Evolutionary conservation across 2,888 invertebrate genomes (phyloP), one percentile per base, ranked within the genome.

Genomic region (Norana najaformis): DNA sequence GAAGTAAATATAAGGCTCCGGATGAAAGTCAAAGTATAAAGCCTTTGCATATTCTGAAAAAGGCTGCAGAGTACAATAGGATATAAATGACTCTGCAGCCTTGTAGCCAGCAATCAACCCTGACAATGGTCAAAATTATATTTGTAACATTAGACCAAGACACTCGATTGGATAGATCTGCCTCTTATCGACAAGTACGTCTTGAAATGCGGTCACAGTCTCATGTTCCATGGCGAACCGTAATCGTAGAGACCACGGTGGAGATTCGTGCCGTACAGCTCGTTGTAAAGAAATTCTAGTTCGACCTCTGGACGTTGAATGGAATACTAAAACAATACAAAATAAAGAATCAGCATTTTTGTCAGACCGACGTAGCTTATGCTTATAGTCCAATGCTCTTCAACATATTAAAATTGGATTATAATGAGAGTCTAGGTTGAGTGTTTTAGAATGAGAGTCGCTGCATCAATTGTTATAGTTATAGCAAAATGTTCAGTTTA

Each of bases 241-340:
- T 69, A 69, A 8, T 69, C 69, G 69, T 69, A 69, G 30, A 69
- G 30, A 69, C 69, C 69, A 69, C 69, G 69, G 69, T 69, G 69
- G 69, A n/a, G n/a, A 69, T 69, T n/a, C 69, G 69, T n/a, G 0
- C 69, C 69, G 69, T 69, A 69, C 69, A 69, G 69, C 8, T 69
- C 69, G 69, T 69, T 69, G 69, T 69, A 69, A 8, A 69, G 69
- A 69, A 69, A 69, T n/a, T 69, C 69, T 30, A 69, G 69, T n/a
- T 69, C 69, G 69, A 69, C n/a, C 69, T 69, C 69, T 69, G 69
- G 69, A n/a, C 69, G 69, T 69, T 69, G 69, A n/a, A 69, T 69
- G 8, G 69, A 69, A n/a, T 69, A 69, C 69, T 69, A n/a, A 69
- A 69, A 69, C 69, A n/a, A 69, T 13, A 69, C n/a, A 69, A 13